Evolutionary conservation across 2,797 vertebrate genomes (phyloP).

Genomic region (Ceryle rudis): DNA sequence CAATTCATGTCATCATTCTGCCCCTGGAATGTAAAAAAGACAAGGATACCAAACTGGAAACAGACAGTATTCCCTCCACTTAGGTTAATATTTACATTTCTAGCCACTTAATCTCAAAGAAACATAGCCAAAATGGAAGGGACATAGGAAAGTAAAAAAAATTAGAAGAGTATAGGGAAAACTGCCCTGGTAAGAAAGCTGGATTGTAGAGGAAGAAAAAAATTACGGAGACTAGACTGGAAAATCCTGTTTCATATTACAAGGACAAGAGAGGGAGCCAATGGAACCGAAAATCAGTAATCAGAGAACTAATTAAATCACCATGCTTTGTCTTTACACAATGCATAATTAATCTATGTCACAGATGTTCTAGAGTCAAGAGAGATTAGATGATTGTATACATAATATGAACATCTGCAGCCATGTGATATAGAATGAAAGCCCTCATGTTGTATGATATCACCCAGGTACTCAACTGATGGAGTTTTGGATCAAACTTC

Average conservation of each 20-base stretch:
- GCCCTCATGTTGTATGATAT: background rate
- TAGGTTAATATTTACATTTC: slow-evolving; percentile 53
- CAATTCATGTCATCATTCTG: background rate
- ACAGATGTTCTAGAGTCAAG: slow-evolving; percentile 64
- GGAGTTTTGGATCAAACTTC: background rate
- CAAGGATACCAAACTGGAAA: background rate
- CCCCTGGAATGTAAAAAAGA: slow-evolving; percentile 31
- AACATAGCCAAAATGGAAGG: background rate
- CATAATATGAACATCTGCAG: slow-evolving; percentile 57
- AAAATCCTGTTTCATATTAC: slow-evolving; percentile 21
- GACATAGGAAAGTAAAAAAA: background rate
- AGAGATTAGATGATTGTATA: slow-evolving; percentile 53
- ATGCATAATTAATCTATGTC: slow-evolving; percentile 63
- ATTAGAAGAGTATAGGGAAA: background rate
- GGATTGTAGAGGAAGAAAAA: background rate
- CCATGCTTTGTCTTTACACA: slow-evolving; percentile 46
- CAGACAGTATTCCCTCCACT: slow-evolving; percentile 10
- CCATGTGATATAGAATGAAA: slow-evolving; percentile 20
- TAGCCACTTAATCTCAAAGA: slow-evolving; percentile 11
- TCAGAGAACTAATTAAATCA: slow-evolving; percentile 69
- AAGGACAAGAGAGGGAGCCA: slow-evolving; percentile 37
- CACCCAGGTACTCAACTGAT: background rate
- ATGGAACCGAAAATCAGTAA: slow-evolving; percentile 54
- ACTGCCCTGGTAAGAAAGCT: background rate
- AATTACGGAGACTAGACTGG: background rate